These are phyloP conservation scores for Slavum lentiscoides DNA, from an alignment of 2,888 invertebrate species.

Conservation along the genomic window DNA sequence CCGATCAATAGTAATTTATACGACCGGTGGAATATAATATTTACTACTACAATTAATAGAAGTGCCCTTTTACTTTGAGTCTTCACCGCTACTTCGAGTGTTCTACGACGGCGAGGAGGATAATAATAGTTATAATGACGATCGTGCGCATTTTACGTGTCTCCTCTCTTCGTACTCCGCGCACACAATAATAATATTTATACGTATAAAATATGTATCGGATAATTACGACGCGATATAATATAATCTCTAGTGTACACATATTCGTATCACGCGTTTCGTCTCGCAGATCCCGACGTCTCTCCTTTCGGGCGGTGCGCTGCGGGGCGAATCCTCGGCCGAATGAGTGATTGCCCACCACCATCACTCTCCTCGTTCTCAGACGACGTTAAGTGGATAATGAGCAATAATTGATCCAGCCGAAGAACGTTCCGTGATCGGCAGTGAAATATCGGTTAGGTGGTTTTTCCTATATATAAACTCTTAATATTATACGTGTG, in stretches of 20 bases:
- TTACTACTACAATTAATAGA: no score
- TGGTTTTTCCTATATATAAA: background rate
- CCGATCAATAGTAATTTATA: no score
- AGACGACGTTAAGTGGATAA: conserved; percentile 47
- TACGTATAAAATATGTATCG: background rate
- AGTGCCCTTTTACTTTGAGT: no score
- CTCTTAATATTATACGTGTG: no score
- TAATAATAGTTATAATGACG: background rate
- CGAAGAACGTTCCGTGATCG: conserved; percentile 43
- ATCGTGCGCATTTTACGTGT: background rate
- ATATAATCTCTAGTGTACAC: no score
- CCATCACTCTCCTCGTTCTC: no score
- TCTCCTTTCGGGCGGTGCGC: background rate
- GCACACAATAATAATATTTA: no score
- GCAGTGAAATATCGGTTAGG: conserved; percentile 42
- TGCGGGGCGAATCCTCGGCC: conserved; percentile 26
- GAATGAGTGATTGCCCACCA: conserved; percentile 31
- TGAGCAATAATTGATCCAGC: conserved; percentile 46
- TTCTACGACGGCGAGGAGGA: background rate
- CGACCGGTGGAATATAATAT: no score
- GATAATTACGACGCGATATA: conserved; percentile 12
- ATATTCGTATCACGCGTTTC: conserved; percentile 12
- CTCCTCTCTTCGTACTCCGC: background rate
- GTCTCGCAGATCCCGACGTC: background rate
- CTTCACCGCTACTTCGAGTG: no score